These are phyloP conservation scores for Lepidurus arcticus DNA, from an alignment of 1,140 invertebrate genomes.

Conservation along the genomic window DNA sequence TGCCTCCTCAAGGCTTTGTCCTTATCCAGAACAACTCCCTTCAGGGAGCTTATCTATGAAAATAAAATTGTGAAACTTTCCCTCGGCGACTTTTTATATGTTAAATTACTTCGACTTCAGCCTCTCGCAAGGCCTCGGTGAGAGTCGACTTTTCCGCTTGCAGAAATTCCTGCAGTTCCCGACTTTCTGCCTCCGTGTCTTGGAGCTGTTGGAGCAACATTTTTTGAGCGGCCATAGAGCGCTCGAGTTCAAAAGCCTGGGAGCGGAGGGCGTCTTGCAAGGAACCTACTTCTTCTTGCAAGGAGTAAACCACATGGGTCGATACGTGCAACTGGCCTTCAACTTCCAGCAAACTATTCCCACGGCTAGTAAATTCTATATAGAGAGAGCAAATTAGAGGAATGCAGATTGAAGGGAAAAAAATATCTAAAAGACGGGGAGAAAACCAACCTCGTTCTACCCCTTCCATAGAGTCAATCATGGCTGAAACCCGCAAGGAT, in stretches of 20 bases:
- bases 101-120: conserved; percentile 57
- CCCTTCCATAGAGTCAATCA: conserved; percentile 41
- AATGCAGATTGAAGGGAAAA: neutral
- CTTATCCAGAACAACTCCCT: conserved; percentile 39
- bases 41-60: conserved; percentile 26
- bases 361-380: conserved; percentile 39
- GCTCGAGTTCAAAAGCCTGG: conserved; percentile 32
- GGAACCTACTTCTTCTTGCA: conserved; percentile 38
- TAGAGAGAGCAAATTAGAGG: neutral
- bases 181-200: conserved; percentile 61
- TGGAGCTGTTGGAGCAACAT: conserved; percentile 61
- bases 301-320: conserved; percentile 36
- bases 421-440: neutral
- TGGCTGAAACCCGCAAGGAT: conserved; percentile 39
- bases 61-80: neutral
- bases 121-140: conserved; percentile 64
- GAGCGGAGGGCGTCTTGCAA: conserved; percentile 37
- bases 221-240: conserved; percentile 36
- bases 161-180: conserved; percentile 69
- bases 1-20: conserved; percentile 57
- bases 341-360: conserved; percentile 38
- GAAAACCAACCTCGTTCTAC: conserved; percentile 38
- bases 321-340: conserved; percentile 39
- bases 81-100: neutral
- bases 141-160: conserved; percentile 66